These are phyloP conservation scores for Botia kubotai DNA, from an alignment of 2,797 vertebrate species.

Conservation along the genomic window DNA sequence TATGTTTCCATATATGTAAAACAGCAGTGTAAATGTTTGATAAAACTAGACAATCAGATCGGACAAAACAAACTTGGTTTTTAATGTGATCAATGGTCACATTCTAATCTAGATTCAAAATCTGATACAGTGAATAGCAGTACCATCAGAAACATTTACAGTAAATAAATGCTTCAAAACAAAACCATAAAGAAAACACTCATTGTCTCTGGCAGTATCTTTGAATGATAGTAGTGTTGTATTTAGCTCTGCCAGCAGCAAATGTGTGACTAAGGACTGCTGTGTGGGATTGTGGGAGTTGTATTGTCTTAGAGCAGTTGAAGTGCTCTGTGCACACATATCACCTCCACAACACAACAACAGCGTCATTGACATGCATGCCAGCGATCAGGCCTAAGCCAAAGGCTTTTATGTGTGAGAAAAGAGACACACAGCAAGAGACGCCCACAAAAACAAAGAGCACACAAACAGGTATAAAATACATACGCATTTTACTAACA, in stretches of 20 bases:
- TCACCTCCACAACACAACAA: slow-evolving; percentile 70
- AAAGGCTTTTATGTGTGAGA: slow-evolving; percentile 53
- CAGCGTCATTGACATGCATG: slow-evolving; percentile 75
- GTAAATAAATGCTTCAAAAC: not conserved
- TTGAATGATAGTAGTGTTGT: not conserved
- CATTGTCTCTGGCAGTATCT: not conserved
- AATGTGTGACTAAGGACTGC: slow-evolving; percentile 9
- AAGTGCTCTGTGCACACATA: slow-evolving; percentile 68
- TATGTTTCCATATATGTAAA: no score
- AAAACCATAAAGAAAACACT: not conserved
- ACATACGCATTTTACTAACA: not conserved
- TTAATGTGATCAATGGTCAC: not conserved
- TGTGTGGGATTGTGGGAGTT: slow-evolving; percentile 16
- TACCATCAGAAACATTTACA: not conserved
- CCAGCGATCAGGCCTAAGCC: slow-evolving; percentile 54
- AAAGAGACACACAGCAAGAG: slow-evolving; percentile 25
- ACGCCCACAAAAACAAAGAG: slow-evolving; percentile 39
- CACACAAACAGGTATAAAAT: slow-evolving; percentile 24
- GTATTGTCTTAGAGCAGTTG: slow-evolving; percentile 67
- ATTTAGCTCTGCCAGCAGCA: slow-evolving; percentile 11
- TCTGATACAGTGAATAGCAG: not conserved
- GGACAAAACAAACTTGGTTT: not conserved
- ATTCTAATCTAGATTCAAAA: not conserved
- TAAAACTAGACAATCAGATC: no score
- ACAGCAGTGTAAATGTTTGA: no score